These are phyloP conservation scores for Notiomystis cincta DNA, from an alignment of 2,113 vertebrate genomes.

Conservation along the genomic window DNA sequence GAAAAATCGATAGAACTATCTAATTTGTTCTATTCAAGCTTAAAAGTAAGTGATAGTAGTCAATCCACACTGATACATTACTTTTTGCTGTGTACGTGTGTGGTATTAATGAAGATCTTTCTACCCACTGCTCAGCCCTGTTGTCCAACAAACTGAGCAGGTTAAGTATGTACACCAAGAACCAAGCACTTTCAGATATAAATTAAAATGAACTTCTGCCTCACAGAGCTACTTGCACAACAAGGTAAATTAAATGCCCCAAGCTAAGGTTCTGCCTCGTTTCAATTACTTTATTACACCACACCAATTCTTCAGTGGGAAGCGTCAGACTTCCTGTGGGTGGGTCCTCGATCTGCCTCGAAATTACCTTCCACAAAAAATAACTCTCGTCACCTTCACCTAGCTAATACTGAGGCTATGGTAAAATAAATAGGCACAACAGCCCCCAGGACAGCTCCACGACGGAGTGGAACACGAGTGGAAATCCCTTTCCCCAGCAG, in stretches of 20 bases:
- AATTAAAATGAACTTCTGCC: neutral
- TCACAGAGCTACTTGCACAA: neutral
- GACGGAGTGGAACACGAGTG: neutral
- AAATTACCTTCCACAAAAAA: neutral
- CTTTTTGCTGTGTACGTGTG: neutral
- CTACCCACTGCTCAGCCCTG: neutral
- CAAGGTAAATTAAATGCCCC: neutral
- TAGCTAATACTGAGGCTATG: neutral
- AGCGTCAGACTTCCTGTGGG: neutral
- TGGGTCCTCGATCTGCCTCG: neutral
- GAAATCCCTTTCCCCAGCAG: neutral
- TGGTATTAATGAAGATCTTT: neutral
- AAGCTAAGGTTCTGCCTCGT: neutral
- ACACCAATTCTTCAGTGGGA: neutral
- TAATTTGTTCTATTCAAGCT: neutral
- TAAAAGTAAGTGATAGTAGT: neutral
- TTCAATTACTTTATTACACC: neutral
- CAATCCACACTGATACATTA: neutral
- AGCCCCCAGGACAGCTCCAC: neutral
- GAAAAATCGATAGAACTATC: neutral
- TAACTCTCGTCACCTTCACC: neutral
- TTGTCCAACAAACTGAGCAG: neutral
- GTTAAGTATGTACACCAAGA: neutral
- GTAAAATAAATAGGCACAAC: neutral
- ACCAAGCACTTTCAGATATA: neutral